Conservation (phyloP, 1,140 invertebrate species). For the Hylyphantes graminicola region DNA sequence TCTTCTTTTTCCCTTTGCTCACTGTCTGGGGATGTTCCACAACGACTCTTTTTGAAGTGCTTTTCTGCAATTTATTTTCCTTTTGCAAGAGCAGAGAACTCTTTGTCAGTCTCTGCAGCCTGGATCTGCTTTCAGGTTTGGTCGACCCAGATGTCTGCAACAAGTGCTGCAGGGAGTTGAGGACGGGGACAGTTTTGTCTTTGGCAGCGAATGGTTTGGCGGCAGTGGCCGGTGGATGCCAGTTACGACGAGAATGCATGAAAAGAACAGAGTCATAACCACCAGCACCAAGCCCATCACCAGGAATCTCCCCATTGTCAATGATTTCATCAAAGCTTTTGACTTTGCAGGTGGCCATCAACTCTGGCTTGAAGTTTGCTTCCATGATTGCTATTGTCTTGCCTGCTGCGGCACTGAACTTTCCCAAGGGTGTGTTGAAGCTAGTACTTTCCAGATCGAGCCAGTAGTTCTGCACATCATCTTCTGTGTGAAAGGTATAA, state of each 20-base stretch:
- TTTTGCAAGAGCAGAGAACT: background rate
- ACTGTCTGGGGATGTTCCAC: too few relatives aligned
- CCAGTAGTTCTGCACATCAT: conserved; percentile 79
- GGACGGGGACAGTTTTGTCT: background rate
- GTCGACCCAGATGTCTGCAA: background rate
- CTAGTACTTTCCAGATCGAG: conserved; percentile 76
- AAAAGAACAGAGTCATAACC: conserved; percentile 79
- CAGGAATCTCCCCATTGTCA: conserved; percentile 76
- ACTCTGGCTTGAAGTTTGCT: conserved; percentile 70
- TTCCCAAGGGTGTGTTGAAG: conserved; percentile 76
- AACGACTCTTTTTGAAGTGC: background rate
- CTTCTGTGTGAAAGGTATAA: conserved; percentile 70
- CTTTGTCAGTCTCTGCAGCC: background rate
- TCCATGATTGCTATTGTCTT: conserved; percentile 63
- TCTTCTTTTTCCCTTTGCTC: background rate
- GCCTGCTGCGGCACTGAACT: conserved; percentile 62
- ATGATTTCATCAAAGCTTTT: conserved; percentile 69
- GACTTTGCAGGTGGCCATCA: conserved; percentile 69
- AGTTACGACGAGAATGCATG: conserved; percentile 77
- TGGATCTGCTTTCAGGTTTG: background rate
- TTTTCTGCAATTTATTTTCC: background rate
- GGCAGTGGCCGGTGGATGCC: conserved; percentile 66
- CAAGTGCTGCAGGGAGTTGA: background rate
- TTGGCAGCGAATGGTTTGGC: background rate
- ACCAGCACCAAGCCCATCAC: conserved; percentile 78